phyloP scores from a whole-genome alignment of 2,797 vertebrate species.

The Heteromormyrus szaboi region DNA sequence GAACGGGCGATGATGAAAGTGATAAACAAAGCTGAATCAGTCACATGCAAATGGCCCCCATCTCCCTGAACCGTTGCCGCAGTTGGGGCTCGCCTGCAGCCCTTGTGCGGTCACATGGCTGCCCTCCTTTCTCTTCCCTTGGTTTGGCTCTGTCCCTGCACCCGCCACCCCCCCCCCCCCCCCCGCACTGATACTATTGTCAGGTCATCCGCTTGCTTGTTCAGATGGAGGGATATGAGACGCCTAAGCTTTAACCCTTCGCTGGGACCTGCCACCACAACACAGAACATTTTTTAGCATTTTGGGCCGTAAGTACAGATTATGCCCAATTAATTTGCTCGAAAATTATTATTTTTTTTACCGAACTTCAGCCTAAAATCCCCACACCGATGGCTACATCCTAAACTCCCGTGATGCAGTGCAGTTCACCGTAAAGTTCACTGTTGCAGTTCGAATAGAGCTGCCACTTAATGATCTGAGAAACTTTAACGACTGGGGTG shows the following conservation, averaged over 20 bases:
- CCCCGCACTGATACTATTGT: slow-evolving; percentile 54
- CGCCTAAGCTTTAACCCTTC: slow-evolving; percentile 60
- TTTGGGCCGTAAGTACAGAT: background rate
- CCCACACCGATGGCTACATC: background rate
- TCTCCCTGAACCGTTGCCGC: slow-evolving; percentile 68
- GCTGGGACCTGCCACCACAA: slow-evolving; percentile 34
- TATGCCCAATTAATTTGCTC: background rate
- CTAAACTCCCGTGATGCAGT: background rate
- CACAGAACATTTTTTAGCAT: background rate
- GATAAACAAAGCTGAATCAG: slow-evolving; percentile 48
- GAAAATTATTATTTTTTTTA: background rate
- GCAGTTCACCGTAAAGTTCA: background rate
- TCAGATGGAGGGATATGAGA: slow-evolving; percentile 72
- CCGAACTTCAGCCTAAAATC: background rate
- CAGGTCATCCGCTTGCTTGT: slow-evolving; percentile 71
- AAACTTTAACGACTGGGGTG: background rate
- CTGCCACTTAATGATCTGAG: background rate
- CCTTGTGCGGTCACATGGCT: slow-evolving; percentile 60
- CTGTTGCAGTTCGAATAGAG: background rate
- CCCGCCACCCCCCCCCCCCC: background rate
- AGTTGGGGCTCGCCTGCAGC: slow-evolving; percentile 56
- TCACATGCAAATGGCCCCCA: slow-evolving; percentile 52
- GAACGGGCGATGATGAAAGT: slow-evolving; percentile 50
- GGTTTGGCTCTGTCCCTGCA: slow-evolving; percentile 23
- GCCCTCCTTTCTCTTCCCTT: slow-evolving; percentile 33